Evolutionary conservation across 2,888 invertebrate genomes (phyloP).

Genomic region (Hesperia comma): DNA sequence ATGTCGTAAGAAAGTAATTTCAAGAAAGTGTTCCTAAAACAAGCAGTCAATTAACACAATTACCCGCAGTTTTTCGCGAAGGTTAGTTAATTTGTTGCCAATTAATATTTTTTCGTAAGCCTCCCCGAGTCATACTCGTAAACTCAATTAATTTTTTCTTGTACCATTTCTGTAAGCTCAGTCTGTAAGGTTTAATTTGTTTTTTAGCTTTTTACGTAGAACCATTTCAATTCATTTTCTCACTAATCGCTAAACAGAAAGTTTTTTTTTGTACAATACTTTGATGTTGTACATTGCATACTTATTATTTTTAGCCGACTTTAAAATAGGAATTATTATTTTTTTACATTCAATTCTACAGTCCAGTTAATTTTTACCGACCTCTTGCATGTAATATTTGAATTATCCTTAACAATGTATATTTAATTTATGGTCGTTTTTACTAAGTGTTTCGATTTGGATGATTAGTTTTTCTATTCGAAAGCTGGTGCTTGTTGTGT

Average conservation of each 20-base stretch:
- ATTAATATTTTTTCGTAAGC: not conserved
- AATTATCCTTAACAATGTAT: too few species aligned
- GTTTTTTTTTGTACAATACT: too few species aligned
- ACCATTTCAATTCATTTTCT: not conserved
- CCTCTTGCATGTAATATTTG: too few species aligned
- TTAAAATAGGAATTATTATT: too few species aligned
- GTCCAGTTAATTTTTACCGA: too few species aligned
- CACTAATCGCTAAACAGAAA: not conserved
- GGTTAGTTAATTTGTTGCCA: slow-evolving; percentile 3
- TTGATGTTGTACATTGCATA: too few species aligned
- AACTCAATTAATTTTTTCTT: slow-evolving; percentile 1
- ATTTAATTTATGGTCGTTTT: too few species aligned
- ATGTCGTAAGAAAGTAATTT: not conserved
- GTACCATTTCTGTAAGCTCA: not conserved
- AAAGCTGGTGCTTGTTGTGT: too few species aligned
- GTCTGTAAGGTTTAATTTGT: not conserved
- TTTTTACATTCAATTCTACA: too few species aligned
- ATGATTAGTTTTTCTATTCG: too few species aligned
- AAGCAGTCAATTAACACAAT: not conserved
- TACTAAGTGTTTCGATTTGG: too few species aligned
- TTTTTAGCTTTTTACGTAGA: not conserved
- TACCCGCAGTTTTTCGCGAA: not conserved
- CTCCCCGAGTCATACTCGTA: not conserved
- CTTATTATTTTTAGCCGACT: too few species aligned
- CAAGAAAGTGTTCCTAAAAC: not conserved